Conservation (phyloP, 2,888 invertebrate genomes). For the Chaitophorus viminalis region DNA sequence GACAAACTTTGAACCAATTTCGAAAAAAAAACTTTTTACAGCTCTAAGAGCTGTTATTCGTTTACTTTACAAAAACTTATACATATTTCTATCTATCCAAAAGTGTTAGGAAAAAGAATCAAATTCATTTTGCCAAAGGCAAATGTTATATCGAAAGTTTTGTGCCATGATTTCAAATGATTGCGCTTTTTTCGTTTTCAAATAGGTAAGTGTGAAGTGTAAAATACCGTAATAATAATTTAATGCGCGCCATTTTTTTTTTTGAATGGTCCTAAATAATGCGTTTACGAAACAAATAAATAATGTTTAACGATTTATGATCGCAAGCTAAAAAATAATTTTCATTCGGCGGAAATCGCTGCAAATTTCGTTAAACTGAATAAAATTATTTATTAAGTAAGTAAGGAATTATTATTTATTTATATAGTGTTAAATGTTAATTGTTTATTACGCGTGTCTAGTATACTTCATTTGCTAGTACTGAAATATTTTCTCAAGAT, state of each 20-base stretch:
- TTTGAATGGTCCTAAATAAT: neutral
- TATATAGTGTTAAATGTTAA: too few species aligned
- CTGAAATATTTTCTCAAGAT: too few species aligned
- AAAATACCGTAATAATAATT: neutral
- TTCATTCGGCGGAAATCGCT: too few species aligned
- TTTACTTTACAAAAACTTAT: constrained; percentile 8
- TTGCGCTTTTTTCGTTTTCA: neutral
- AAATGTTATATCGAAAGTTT: constrained; percentile 41
- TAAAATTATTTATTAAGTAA: too few species aligned
- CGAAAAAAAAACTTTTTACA: constrained; percentile 13
- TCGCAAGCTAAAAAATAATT: neutral
- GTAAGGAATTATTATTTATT: too few species aligned
- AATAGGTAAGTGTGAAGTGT: neutral
- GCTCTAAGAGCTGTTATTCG: constrained; percentile 23
- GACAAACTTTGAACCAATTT: constrained; percentile 9
- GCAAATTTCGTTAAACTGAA: too few species aligned
- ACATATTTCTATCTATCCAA: constrained; percentile 21
- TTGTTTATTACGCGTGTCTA: neutral
- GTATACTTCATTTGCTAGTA: too few species aligned
- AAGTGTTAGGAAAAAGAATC: neutral
- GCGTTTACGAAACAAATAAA: too few species aligned
- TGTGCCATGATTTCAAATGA: neutral
- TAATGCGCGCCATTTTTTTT: neutral
- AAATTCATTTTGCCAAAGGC: constrained; percentile 18
- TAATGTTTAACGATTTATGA: too few species aligned